A percentile compares a stretch with the other conserved stretches of the same genome.
These are phyloP conservation scores for Tiaroga cobitis DNA, from an alignment of 2,797 vertebrate genomes.

Conservation along the genomic window DNA sequence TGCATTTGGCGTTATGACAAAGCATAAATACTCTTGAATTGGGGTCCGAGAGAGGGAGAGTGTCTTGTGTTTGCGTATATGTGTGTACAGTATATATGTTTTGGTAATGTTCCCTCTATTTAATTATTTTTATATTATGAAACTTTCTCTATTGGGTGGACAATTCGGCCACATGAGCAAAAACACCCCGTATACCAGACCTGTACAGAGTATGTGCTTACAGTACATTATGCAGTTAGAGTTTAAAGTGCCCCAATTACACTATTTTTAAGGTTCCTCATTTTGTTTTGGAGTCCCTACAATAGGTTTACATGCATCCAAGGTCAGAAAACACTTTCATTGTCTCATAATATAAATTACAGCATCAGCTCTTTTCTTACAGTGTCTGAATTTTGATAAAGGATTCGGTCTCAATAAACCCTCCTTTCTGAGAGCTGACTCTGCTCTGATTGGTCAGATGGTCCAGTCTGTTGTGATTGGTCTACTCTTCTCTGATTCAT, in stretches of 20 bases:
- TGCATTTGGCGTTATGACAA: neutral
- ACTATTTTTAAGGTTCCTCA: neutral
- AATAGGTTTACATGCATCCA: neutral
- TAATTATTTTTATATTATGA: neutral
- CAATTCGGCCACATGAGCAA: neutral
- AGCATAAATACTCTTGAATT: neutral
- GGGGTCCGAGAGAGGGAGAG: neutral
- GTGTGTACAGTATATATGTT: neutral
- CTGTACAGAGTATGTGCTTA: neutral
- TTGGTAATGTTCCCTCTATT: neutral
- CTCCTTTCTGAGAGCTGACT: neutral
- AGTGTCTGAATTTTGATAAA: neutral
- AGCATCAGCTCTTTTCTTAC: neutral
- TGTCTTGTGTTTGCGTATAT: neutral
- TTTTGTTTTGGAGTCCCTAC: neutral
- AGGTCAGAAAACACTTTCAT: neutral
- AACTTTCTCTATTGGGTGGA: neutral
- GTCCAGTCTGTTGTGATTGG: too few relatives aligned
- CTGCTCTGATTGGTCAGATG: too few relatives aligned
- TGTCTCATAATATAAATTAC: neutral
- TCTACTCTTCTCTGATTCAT: too few relatives aligned
- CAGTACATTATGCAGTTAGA: neutral
- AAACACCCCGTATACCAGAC: neutral
- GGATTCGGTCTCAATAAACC: neutral
- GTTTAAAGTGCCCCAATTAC: neutral